Base-by-base conservation (phyloP, 2,797 vertebrate genomes). In the Danio albolineatus region DNA sequence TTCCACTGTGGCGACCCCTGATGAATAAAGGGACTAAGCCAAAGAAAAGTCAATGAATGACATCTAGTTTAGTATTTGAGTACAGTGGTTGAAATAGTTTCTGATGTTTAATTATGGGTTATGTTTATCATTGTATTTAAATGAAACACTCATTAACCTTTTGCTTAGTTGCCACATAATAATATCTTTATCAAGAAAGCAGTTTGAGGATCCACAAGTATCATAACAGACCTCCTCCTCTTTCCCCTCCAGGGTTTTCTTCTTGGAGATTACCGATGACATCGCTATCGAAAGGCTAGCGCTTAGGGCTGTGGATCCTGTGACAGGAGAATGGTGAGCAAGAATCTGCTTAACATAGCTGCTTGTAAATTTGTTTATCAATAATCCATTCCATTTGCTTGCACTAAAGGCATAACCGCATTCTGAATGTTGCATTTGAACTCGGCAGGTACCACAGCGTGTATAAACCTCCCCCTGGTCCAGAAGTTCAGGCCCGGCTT, bases 321-420 rank as follows among this genome's bases (percentile, higher is more conserved):
- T 96, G 88, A 96, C 91, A 0, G 96, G 97, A 82, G 91, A 96
- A 84, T 96, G 96, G 97, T 97, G 77, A 86, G 94, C 83, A 9
- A 51, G 65, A 1, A 13, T 59, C 8, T 28, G 38, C 39, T 72
- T 16, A 4, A 51, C 4, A 14, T 17, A 14, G 7, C 44, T 46
- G 12, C 44, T n/a, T 53, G 12, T 53, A 21, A 14, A 51, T 43
- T 28, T 10, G 36, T 38, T 39, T 28, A 10, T 54, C 36, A 28
- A 17, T 28, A 21, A 39, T 36, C 19, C 19, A 64, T 39, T 17
- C 13, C 4, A 12, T 71, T 36, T 12, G 13, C 1, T 28, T 79
- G 61, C 28, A 70, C 38, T 36, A 64, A 81, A 39, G 36, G 44
- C 28, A 44, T 14, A 10, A 36, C 17, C 39, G 21, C 41, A 16